Evolutionary conservation across 2,888 invertebrate species (phyloP), one percentile per base, ranked within the genome.

Genomic region (Temnothorax unifasciatus): DNA sequence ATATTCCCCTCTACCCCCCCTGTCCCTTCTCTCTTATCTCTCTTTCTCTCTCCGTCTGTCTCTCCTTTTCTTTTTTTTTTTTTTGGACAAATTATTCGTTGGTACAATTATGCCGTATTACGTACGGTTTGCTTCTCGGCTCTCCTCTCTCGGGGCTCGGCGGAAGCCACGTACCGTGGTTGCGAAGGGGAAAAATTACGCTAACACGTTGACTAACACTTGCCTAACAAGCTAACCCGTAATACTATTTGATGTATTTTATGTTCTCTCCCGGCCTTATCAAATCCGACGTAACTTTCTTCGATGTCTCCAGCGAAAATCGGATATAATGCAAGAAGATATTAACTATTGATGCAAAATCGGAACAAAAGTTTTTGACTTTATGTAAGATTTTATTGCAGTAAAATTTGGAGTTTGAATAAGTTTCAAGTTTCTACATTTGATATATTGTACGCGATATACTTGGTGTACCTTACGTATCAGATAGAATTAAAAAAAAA

Each of bases 111-210:
- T 90, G 76, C 82, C 82, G 77, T 86, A 34, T 34, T 34, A 34
- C 34, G 6, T 34, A 86, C 86, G 85, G 93, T 94, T 93, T 93
- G 94, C 94, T 94, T 94, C 93, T 94, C 93, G 95, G 95, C 94
- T 94, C 94, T 95, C 92, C 93, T 94, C 71, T 79, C 94, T 95
- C 94, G 94, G 95, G 95, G 95, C 94, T 95, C 95, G 95, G 95
- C 95, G 95, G 95, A 93, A 94, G 94, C 94, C 94, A 94, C 93
- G 92, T 93, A 93, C 93, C 79, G 94, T 95, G 94, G 93, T 94
- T 94, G 93, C 90, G 77, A 85, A 88, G 82, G 94, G 93, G 92
- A 92, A 90, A 91, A 84, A 66, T 87, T 87, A 87, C 87, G 92
- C 92, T 94, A 94, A 94, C 92, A 69, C 77, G 86, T 87, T 86